Percentiles rank a stretch among this genome's conserved stretches.
Conservation (phyloP, 1,140 invertebrate genomes). For the Aricia agestis region DNA sequence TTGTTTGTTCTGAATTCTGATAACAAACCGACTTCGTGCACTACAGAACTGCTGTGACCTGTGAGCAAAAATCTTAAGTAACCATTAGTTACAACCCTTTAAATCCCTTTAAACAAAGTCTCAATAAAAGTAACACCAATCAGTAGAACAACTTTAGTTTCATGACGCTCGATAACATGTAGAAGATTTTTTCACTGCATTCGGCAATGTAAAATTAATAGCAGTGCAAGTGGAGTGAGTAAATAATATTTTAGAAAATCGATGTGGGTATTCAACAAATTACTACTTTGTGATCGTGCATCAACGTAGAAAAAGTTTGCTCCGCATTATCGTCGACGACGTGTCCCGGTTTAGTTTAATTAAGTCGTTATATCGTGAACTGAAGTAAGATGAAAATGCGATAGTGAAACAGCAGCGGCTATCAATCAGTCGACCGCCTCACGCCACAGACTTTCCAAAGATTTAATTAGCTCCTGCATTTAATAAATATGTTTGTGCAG, state of each 20-base stretch:
- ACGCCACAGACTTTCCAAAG: conserved; percentile 62
- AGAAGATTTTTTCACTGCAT: too few species aligned
- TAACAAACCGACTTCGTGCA: neutral
- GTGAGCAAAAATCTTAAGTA: too few species aligned
- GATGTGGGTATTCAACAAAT: too few species aligned
- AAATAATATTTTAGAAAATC: too few species aligned
- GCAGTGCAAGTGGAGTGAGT: too few species aligned
- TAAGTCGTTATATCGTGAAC: conserved; percentile 40
- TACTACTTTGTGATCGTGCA: neutral
- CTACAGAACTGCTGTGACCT: neutral
- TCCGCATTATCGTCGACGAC: neutral
- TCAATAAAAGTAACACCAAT: too few species aligned
- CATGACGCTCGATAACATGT: too few species aligned
- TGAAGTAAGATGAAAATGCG: conserved; percentile 56
- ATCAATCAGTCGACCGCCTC: conserved; percentile 52
- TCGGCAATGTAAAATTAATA: too few species aligned
- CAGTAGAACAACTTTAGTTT: too few species aligned
- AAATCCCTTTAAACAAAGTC: too few species aligned
- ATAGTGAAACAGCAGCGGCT: conserved; percentile 42
- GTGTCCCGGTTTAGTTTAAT: conserved; percentile 28
- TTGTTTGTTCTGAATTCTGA: too few species aligned
- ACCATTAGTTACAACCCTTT: too few species aligned
- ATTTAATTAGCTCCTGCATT: conserved; percentile 66
- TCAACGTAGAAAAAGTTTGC: neutral
- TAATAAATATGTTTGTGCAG: conserved; percentile 68